A percentile compares a stretch with the other conserved stretches of the same genome.
Conservation (phyloP, 2,888 invertebrate species). For the Lissonota sp. region DNA sequence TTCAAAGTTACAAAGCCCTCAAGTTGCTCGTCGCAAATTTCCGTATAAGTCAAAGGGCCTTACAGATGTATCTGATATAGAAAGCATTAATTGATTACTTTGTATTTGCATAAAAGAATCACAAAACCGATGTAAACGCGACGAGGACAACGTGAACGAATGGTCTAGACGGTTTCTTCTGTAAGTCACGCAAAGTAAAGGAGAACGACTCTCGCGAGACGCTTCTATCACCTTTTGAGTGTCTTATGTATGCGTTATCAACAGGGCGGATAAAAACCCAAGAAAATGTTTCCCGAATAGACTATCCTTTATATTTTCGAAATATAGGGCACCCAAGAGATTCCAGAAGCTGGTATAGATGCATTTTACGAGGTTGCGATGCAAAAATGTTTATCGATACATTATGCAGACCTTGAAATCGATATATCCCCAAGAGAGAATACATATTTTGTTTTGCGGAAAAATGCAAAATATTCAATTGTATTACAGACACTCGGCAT, state of each 20-base stretch:
- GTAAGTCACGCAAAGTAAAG: background rate
- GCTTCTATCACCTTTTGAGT: conserved; percentile 6
- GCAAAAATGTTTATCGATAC: conserved; percentile 18
- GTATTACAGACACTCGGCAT: conserved; percentile 83
- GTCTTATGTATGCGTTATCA: too few species aligned
- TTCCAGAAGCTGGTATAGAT: too few species aligned
- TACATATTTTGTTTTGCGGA: background rate
- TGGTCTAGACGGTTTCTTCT: conserved; percentile 16
- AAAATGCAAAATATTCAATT: background rate
- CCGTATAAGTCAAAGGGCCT: too few species aligned
- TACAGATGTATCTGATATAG: too few species aligned
- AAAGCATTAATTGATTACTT: too few species aligned
- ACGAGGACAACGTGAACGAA: background rate
- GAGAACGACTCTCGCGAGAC: conserved; percentile 33
- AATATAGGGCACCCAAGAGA: too few species aligned
- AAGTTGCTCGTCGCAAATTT: too few species aligned
- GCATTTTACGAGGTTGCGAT: too few species aligned
- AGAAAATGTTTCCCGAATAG: conserved; percentile 22
- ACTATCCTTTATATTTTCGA: conserved; percentile 7
- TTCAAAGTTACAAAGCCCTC: too few species aligned
- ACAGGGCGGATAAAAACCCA: background rate
- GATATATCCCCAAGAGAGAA: background rate
- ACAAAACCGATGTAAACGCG: too few species aligned
- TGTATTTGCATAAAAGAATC: too few species aligned
- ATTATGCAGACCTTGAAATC: conserved; percentile 8